Evolutionary conservation across 1,140 invertebrate species (phyloP).

Genomic region (Drosophila rhopaloa): DNA sequence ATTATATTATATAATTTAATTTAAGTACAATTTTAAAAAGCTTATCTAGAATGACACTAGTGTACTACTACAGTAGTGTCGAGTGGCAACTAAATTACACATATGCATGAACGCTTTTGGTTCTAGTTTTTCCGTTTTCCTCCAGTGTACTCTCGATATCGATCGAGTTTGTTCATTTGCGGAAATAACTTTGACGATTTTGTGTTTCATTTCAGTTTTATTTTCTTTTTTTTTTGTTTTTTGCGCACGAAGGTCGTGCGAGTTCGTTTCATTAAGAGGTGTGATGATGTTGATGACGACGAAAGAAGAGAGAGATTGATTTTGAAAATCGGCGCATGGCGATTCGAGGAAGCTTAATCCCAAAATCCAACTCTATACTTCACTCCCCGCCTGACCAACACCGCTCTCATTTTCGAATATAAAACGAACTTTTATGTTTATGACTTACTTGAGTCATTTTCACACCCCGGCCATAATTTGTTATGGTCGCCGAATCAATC

Average conservation of each 20-base stretch:
- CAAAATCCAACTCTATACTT: conserved; percentile 26
- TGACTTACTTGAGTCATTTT: conserved; percentile 74
- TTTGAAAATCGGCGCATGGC: conserved; percentile 37
- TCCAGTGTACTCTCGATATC: conserved; percentile 48
- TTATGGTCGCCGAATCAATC: conserved; percentile 57
- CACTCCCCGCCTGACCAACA: neutral
- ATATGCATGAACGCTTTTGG: neutral
- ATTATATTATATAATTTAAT: too few species aligned
- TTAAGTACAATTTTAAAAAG: too few species aligned
- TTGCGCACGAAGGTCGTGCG: conserved; percentile 76
- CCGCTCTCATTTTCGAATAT: conserved; percentile 11
- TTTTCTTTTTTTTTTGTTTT: conserved; percentile 51
- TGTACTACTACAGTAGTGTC: too few species aligned
- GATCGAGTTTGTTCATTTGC: conserved; percentile 81
- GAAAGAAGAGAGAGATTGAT: conserved; percentile 35
- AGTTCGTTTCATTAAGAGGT: conserved; percentile 79
- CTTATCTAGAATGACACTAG: too few species aligned
- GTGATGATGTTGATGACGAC: conserved; percentile 68
- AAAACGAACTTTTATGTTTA: conserved; percentile 64
- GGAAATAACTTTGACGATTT: conserved; percentile 81
- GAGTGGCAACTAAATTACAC: too few species aligned
- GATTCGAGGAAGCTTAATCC: conserved; percentile 25
- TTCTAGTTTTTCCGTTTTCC: conserved; percentile 30
- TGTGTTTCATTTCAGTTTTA: conserved; percentile 59
- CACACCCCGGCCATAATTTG: conserved; percentile 70